Percentiles rank a stretch among this genome's conserved stretches.
phyloP scores from a whole-genome alignment of 1,140 invertebrate genomes.

The Mya arenaria region DNA sequence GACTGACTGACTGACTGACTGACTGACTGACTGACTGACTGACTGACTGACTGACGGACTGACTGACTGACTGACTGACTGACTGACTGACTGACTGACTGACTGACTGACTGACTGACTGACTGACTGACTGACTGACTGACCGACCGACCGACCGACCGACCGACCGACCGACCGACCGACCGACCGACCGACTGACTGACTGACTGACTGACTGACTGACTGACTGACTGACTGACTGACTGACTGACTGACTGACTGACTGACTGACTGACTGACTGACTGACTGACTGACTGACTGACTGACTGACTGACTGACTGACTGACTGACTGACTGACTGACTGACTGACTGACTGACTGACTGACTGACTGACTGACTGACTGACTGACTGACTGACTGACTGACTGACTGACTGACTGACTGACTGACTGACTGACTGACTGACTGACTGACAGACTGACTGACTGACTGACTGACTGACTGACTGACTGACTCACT shows the following conservation, averaged over 20 bases:
- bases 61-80: background rate
- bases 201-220: too few relatives aligned
- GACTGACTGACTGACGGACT: background rate
- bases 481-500: background rate
- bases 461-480: background rate
- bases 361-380: background rate
- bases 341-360: background rate
- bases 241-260: too few relatives aligned
- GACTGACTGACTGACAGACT: background rate
- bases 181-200: too few relatives aligned
- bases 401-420: background rate
- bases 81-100: background rate
- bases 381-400: background rate
- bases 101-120: background rate
- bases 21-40: constrained; percentile 4
- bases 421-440: background rate
- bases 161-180: too few relatives aligned
- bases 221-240: too few relatives aligned
- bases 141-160: too few relatives aligned
- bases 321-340: background rate
- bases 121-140: too few relatives aligned
- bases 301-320: constrained; percentile 10
- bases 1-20: background rate
- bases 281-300: too few relatives aligned
- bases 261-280: too few relatives aligned